phyloP scores from a whole-genome alignment of 1,140 invertebrate genomes.

The Littorina saxatilis region DNA sequence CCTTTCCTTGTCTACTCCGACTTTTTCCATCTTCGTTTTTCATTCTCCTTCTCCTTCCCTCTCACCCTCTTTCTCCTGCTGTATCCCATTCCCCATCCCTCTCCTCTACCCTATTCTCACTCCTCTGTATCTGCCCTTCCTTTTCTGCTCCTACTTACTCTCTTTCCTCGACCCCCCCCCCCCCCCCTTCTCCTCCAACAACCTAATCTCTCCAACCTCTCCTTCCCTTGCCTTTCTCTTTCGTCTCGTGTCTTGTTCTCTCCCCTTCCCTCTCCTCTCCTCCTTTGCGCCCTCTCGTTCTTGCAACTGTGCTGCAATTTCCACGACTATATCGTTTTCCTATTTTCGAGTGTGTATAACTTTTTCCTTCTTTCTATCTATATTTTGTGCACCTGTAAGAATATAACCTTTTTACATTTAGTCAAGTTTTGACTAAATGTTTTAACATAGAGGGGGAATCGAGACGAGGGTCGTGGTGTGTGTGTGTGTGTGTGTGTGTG shows the following conservation, averaged over 20 bases:
- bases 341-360: no score
- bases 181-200: background rate
- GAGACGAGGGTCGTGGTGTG: no score
- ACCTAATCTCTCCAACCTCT: background rate
- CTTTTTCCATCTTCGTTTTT: background rate
- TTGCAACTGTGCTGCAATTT: no score
- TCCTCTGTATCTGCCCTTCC: background rate
- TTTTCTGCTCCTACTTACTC: background rate
- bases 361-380: no score
- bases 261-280: conserved; percentile 3
- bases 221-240: background rate
- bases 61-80: background rate
- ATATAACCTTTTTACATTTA: no score
- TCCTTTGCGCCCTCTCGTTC: background rate
- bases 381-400: no score
- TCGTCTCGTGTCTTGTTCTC: background rate
- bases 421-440: no score
- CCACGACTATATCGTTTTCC: no score
- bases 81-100: background rate
- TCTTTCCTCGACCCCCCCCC: background rate
- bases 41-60: background rate
- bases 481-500: background rate
- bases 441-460: no score
- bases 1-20: no score
- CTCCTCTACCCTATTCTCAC: background rate